phyloP scores from a whole-genome alignment of 1,140 invertebrate species.

The Globodera rostochiensis region DNA sequence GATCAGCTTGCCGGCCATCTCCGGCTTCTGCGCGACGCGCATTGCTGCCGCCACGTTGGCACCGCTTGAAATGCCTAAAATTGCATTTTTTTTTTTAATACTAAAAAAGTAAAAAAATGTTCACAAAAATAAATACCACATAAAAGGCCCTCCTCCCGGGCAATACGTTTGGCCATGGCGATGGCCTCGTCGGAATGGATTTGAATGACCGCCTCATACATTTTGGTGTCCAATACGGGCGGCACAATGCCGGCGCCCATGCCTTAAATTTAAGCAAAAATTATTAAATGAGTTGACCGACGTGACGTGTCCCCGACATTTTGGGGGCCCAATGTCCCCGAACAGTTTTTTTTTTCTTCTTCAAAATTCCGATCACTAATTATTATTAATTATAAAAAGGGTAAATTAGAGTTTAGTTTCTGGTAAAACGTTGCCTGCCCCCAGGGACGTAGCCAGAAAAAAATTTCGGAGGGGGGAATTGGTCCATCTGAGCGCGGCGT shows the following conservation, averaged over 20 bases:
- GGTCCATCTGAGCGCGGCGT: no score
- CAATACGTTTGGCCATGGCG: constrained; percentile 61
- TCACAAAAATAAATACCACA: constrained; percentile 47
- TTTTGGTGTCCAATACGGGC: constrained; percentile 49
- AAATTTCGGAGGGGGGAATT: no score
- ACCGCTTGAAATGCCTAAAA: constrained; percentile 62
- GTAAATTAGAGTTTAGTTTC: not conserved
- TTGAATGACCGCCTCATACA: constrained; percentile 55
- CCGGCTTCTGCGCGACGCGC: constrained; percentile 55
- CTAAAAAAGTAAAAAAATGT: constrained; percentile 10
- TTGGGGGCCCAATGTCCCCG: no score
- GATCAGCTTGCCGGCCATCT: constrained; percentile 60
- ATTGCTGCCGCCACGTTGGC: constrained; percentile 50
- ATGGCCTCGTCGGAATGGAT: constrained; percentile 62
- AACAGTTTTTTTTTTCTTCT: no score
- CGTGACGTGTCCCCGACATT: no score
- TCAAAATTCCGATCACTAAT: no score
- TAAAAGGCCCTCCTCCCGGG: constrained; percentile 62
- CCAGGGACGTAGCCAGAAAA: no score
- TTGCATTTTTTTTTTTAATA: not conserved
- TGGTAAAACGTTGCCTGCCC: not conserved
- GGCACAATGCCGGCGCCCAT: constrained; percentile 61
- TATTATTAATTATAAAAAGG: no score
- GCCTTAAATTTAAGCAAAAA: constrained; percentile 30
- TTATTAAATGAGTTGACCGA: no score